Percentiles rank a stretch among this genome's conserved stretches.
Conservation (phyloP, 2,797 vertebrate genomes). For the Delichon dasypus region DNA sequence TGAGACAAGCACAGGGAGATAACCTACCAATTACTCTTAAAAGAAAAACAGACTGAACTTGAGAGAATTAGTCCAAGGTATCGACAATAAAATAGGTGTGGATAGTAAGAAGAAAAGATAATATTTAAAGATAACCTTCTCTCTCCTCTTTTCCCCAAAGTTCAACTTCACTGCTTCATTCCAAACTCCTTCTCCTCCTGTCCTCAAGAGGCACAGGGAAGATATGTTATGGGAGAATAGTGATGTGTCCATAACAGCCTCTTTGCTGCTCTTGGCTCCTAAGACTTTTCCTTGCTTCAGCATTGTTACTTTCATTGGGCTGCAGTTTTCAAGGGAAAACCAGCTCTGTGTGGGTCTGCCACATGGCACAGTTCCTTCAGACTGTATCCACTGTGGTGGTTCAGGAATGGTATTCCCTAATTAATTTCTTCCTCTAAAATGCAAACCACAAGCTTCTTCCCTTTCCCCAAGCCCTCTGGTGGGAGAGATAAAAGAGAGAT, state of each 20-base stretch:
- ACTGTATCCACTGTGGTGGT: rapidly evolving
- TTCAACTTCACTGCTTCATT: neutral
- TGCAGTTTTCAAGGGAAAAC: neutral
- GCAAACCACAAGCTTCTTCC: neutral
- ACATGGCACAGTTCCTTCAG: neutral
- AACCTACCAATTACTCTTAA: neutral
- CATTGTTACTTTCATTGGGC: rapidly evolving
- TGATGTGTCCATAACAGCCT: neutral
- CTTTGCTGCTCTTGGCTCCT: neutral
- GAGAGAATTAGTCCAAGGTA: neutral
- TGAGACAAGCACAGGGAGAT: neutral
- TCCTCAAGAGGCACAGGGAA: neutral
- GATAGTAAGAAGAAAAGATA: neutral
- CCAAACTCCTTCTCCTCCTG: neutral
- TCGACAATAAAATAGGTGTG: rapidly evolving
- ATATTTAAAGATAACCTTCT: neutral
- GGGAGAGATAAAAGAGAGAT: neutral
- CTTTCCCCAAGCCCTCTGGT: too few species aligned
- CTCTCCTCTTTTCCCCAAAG: neutral
- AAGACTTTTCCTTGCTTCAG: neutral
- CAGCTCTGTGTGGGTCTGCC: neutral
- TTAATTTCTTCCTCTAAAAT: neutral
- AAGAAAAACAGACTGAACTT: neutral
- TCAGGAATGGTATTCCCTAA: neutral
- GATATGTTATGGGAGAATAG: neutral